Evolutionary conservation across 2,113 vertebrate species (phyloP).

Genomic region (Heterochromis multidens): DNA sequence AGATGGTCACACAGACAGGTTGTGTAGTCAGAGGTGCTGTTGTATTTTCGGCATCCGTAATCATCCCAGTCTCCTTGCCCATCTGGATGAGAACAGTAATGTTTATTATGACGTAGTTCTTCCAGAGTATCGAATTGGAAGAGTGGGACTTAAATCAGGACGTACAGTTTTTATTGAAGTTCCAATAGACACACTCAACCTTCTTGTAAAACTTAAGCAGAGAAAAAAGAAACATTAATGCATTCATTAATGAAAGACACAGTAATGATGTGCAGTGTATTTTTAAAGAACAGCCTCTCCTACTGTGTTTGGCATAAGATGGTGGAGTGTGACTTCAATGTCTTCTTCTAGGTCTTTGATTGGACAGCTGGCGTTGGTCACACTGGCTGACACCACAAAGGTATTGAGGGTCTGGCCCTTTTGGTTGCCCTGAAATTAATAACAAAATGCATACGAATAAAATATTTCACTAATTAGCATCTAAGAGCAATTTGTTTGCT

Average conservation of each 20-base stretch:
- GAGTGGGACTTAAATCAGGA: neutral
- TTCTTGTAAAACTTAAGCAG: conserved; percentile 68
- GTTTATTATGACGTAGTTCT: neutral
- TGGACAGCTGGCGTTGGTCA: conserved; percentile 71
- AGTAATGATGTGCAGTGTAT: neutral
- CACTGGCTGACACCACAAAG: conserved; percentile 85
- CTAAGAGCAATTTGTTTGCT: neutral
- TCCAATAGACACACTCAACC: conserved; percentile 85
- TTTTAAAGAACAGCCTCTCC: neutral
- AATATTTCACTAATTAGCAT: neutral
- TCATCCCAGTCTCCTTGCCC: conserved; percentile 85
- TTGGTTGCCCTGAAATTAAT: conserved; percentile 64
- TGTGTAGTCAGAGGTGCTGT: conserved; percentile 79
- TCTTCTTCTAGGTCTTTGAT: conserved; percentile 79
- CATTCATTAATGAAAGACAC: neutral
- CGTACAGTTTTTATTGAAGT: conserved; percentile 82
- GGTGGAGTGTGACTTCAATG: conserved; percentile 77
- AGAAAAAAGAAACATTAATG: neutral
- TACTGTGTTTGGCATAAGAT: conserved; percentile 76
- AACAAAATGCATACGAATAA: neutral
- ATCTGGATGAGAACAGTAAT: conserved; percentile 65
- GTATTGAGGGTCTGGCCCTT: conserved; percentile 71
- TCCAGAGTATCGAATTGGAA: neutral
- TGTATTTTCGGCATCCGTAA: conserved; percentile 77
- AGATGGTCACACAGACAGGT: conserved; percentile 90